Evolutionary conservation across 2,888 invertebrate genomes (phyloP), one percentile per base, ranked within the genome.

Genomic region (Hypsopygia costalis): DNA sequence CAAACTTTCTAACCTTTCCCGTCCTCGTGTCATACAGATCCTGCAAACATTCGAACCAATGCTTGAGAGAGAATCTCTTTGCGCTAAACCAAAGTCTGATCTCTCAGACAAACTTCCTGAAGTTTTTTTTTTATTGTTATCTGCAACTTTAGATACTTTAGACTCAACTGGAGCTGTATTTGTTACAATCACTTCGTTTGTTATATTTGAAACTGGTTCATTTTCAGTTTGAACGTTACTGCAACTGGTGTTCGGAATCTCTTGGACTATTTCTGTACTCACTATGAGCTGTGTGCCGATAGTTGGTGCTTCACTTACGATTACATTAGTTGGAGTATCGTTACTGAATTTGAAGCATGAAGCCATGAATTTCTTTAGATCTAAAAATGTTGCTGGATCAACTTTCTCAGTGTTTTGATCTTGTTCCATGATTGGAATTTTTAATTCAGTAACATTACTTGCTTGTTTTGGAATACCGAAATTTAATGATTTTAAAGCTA

Each of bases 1-100:
- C 27, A 36, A 40, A 43, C 36, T 40, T 36, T 11, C 62, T 49
- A 42, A 83, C 87, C 87, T 83, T 58, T 87, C 87, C 31, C 77
- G 66, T 39, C 88, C 88, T 43, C 81, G 68, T 1, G 87, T 87
- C 88, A 89, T 89, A 81, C 93, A 93, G 63, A 93, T 93, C 54
- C 93, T 89, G 72, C 93, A 93, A 58, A 91, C 90, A 62, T 87
- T 90, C 29, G 91, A 91, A 34, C 89, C 89, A 52, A 91, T 90
- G 56, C 91, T 90, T 28, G 88, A 88, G 6, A 89, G 57, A 0
- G 88, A 88, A 51, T 85, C 83, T 47, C 80, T 76, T 40, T 69
- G 74, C 8, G 73, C 58, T 7, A 82, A 43, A 1, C 51, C 69
- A 36, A 78, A 58, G 28, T 83, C 82, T 1, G 85, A 79, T 49